Conservation (phyloP, 2,888 invertebrate species). For the Meiosimyza decipiens region DNA sequence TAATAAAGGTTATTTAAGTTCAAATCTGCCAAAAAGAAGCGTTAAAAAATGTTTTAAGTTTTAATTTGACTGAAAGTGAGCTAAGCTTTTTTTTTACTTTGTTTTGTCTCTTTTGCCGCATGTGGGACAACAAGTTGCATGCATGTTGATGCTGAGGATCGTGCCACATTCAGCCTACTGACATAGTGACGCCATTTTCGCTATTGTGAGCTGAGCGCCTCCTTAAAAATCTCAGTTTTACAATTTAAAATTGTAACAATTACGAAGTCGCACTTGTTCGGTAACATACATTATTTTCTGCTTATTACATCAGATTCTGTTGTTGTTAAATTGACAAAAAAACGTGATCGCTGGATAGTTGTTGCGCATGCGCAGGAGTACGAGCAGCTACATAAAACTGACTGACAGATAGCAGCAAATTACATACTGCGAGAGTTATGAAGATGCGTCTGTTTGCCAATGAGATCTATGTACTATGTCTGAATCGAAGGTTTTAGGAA, state of each 20-base stretch:
- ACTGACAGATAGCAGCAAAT: slow-evolving; percentile 46
- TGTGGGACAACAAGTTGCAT: neutral
- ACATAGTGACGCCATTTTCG: slow-evolving; percentile 4
- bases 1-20: slow-evolving; percentile 25
- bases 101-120: neutral
- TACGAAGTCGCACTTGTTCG: slow-evolving; percentile 22
- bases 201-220: neutral
- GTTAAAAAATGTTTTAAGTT: slow-evolving; percentile 7
- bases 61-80: neutral
- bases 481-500: slow-evolving; percentile 18
- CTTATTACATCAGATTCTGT: neutral
- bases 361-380: no score
- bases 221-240: neutral
- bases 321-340: neutral
- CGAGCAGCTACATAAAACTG: neutral
- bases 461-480: neutral
- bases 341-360: no score
- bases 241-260: slow-evolving; percentile 15
- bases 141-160: neutral
- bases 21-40: slow-evolving; percentile 9
- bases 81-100: neutral
- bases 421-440: slow-evolving; percentile 39
- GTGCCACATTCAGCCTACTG: slow-evolving; percentile 19
- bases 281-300: neutral
- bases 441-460: slow-evolving; percentile 3